Conservation (phyloP, 2,113 vertebrate genomes). For the Daubentonia madagascariensis region DNA sequence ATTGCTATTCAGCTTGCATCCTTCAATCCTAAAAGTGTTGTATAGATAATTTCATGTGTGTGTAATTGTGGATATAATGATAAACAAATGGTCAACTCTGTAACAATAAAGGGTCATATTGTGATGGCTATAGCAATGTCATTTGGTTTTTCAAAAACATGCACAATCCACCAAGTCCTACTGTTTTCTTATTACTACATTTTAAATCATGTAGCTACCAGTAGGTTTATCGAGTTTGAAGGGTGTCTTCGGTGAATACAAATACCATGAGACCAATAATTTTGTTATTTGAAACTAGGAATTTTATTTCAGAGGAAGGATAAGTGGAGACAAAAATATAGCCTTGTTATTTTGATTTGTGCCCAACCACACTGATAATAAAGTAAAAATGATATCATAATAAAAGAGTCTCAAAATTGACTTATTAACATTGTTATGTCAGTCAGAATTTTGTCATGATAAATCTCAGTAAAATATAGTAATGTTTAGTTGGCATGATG, state of each 20-base stretch:
- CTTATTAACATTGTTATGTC: slow-evolving; percentile 9
- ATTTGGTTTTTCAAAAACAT: slow-evolving; percentile 60
- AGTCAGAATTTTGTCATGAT: neutral
- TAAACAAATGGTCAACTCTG: slow-evolving; percentile 66
- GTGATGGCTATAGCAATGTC: neutral
- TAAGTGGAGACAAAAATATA: slow-evolving; percentile 31
- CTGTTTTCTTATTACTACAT: slow-evolving; percentile 66
- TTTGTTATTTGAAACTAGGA: slow-evolving; percentile 1
- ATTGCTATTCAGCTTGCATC: slow-evolving; percentile 49
- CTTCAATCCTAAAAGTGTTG: slow-evolving; percentile 58
- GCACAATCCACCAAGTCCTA: slow-evolving; percentile 9
- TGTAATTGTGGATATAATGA: slow-evolving; percentile 42
- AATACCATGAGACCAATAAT: slow-evolving; percentile 32
- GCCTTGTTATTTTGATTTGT: slow-evolving; percentile 41
- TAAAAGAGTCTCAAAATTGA: slow-evolving; percentile 22
- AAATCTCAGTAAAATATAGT: slow-evolving; percentile 34
- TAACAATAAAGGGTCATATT: slow-evolving; percentile 44
- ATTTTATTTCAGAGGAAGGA: slow-evolving; percentile 46
- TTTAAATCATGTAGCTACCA: slow-evolving; percentile 73
- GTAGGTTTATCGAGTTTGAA: slow-evolving; percentile 56
- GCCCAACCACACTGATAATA: neutral
- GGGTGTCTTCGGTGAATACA: slow-evolving; percentile 44
- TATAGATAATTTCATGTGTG: slow-evolving; percentile 65
- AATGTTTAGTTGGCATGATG: slow-evolving; percentile 4
- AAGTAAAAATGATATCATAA: neutral